phyloP scores from a whole-genome alignment of 1,140 invertebrate genomes.

The Sitophilus oryzae region DNA sequence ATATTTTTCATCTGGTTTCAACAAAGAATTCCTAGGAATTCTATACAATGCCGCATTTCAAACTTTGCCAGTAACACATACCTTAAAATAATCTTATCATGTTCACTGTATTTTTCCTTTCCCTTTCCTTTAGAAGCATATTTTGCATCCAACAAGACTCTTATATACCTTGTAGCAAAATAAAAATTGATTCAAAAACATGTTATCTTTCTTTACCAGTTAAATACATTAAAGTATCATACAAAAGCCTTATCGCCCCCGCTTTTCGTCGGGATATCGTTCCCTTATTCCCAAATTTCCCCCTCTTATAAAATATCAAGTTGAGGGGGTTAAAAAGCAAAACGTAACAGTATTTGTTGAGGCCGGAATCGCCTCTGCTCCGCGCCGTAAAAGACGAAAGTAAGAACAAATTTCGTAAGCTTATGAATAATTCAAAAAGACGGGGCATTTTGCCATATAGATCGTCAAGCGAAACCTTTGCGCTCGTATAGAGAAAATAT shows the following conservation, averaged over 20 bases:
- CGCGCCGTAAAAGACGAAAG: background rate
- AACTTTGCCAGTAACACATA: too few species aligned
- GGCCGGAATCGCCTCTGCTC: background rate
- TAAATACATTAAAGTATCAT: too few species aligned
- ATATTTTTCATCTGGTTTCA: too few species aligned
- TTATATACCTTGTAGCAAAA: too few species aligned
- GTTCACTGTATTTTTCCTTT: too few species aligned
- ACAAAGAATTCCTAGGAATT: too few species aligned
- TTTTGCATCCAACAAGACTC: too few species aligned
- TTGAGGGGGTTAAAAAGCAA: background rate
- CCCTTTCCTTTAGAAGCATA: too few species aligned
- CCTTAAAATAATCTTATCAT: too few species aligned
- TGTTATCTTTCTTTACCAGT: too few species aligned
- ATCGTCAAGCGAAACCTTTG: background rate
- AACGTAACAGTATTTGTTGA: background rate
- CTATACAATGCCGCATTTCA: too few species aligned
- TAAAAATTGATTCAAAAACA: too few species aligned
- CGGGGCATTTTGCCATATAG: background rate
- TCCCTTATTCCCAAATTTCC: background rate
- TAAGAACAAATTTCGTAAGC: constrained; percentile 1
- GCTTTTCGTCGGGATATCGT: background rate
- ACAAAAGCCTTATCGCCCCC: background rate
- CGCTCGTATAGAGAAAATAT: background rate
- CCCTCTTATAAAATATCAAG: background rate
- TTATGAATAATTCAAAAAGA: constrained; percentile 3